These are phyloP conservation scores for Coelinius sp. DNA, from an alignment of 2,888 invertebrate genomes.

Conservation along the genomic window DNA sequence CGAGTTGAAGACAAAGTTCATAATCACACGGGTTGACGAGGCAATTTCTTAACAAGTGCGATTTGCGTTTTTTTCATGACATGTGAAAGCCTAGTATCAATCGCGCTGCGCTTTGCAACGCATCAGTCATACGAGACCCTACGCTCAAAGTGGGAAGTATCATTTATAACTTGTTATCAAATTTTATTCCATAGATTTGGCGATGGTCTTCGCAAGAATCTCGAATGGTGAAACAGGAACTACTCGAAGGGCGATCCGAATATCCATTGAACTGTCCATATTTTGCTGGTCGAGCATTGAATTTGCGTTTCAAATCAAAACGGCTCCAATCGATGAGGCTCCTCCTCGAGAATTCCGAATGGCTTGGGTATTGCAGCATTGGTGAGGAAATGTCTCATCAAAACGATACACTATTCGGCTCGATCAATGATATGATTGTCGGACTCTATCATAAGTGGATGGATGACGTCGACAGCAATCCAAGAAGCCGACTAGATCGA, in stretches of 20 bases:
- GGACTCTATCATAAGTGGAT: slow-evolving; percentile 75
- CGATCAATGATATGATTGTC: slow-evolving; percentile 74
- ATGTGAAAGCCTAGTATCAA: no score
- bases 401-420: slow-evolving; percentile 76
- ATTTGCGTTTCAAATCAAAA: slow-evolving; percentile 79
- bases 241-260: slow-evolving; percentile 75
- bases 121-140: no score
- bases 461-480: slow-evolving; percentile 76
- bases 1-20: no score
- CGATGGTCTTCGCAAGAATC: slow-evolving; percentile 83
- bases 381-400: slow-evolving; percentile 81
- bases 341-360: slow-evolving; percentile 80
- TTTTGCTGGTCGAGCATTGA: slow-evolving; percentile 81
- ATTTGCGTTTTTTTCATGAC: no score
- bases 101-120: no score
- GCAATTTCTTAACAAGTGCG: no score
- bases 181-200: slow-evolving; percentile 75
- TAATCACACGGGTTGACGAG: no score
- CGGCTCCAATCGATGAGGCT: slow-evolving; percentile 76
- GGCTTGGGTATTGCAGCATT: slow-evolving; percentile 83
- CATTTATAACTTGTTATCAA: background rate
- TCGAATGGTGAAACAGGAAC: slow-evolving; percentile 80
- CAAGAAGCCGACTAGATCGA: slow-evolving; percentile 76
- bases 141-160: no score
- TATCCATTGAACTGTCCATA: slow-evolving; percentile 80